phyloP scores from a whole-genome alignment of 2,797 vertebrate genomes.

The Ispidina picta region DNA sequence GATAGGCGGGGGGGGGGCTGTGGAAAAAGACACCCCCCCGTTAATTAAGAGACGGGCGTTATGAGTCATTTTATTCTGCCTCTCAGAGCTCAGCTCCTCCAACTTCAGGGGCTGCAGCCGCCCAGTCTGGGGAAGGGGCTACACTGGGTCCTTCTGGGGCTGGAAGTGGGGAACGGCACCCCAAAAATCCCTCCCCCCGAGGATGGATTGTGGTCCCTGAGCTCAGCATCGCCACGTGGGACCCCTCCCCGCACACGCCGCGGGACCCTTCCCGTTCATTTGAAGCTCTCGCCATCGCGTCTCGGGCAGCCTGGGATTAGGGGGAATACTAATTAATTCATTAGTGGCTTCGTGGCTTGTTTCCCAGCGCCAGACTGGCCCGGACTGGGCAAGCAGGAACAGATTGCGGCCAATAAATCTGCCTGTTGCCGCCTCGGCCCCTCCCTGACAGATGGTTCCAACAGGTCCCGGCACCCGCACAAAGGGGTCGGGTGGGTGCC shows the following conservation, averaged over 20 bases:
- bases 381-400: conserved; percentile 56
- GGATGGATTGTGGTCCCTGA: not conserved
- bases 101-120: too few relatives aligned
- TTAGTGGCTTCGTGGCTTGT: conserved; percentile 64
- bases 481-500: not conserved
- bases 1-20: accelerated
- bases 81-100: not conserved
- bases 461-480: conserved; percentile 56
- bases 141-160: not conserved
- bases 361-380: conserved; percentile 30
- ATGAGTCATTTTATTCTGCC: too few relatives aligned
- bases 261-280: not conserved
- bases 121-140: too few relatives aligned
- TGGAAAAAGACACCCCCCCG: not conserved
- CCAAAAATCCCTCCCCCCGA: not conserved
- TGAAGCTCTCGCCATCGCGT: not conserved
- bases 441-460: conserved; percentile 62
- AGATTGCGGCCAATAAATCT: conserved; percentile 80
- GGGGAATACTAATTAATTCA: conserved; percentile 79
- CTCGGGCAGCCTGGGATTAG: conserved; percentile 42
- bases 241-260: not conserved
- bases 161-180: not conserved
- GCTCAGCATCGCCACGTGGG: not conserved
- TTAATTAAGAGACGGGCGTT: not conserved
- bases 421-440: conserved; percentile 70